phyloP scores from a whole-genome alignment of 1,140 invertebrate species.

The Vanessa atalanta region DNA sequence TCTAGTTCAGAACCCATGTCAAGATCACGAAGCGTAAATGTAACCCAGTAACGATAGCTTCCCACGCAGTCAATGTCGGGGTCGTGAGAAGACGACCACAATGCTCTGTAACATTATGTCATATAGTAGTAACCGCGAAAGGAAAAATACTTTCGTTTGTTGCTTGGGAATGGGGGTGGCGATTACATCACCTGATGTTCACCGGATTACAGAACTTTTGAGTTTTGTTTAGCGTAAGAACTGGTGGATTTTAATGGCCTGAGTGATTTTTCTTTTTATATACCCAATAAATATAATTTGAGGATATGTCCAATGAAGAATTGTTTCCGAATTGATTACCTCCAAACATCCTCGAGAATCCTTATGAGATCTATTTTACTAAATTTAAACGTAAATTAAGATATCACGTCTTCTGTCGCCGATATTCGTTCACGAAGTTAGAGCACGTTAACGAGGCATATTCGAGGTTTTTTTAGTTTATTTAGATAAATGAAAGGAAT shows the following conservation, averaged over 20 bases:
- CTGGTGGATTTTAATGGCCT: too few species aligned
- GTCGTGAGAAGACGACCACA: slow-evolving; percentile 51
- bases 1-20: slow-evolving; percentile 30
- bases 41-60: slow-evolving; percentile 52
- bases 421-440: too few species aligned
- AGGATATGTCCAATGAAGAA: too few species aligned
- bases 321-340: too few species aligned
- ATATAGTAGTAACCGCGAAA: slow-evolving; percentile 54
- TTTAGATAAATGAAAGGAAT: too few species aligned
- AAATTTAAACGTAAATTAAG: too few species aligned
- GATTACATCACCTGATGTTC: background rate
- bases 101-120: slow-evolving; percentile 45
- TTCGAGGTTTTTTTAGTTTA: too few species aligned
- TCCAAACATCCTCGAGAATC: background rate
- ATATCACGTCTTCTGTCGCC: too few species aligned
- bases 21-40: slow-evolving; percentile 33
- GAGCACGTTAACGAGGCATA: too few species aligned
- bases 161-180: slow-evolving; percentile 12
- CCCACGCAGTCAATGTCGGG: slow-evolving; percentile 55
- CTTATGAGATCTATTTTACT: too few species aligned
- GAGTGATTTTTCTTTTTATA: too few species aligned
- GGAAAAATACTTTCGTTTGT: slow-evolving; percentile 60
- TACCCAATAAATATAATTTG: too few species aligned
- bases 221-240: background rate
- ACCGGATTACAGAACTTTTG: background rate